Evolutionary conservation across 2,113 vertebrate genomes (phyloP).

Genomic region (Patagioenas fasciata): DNA sequence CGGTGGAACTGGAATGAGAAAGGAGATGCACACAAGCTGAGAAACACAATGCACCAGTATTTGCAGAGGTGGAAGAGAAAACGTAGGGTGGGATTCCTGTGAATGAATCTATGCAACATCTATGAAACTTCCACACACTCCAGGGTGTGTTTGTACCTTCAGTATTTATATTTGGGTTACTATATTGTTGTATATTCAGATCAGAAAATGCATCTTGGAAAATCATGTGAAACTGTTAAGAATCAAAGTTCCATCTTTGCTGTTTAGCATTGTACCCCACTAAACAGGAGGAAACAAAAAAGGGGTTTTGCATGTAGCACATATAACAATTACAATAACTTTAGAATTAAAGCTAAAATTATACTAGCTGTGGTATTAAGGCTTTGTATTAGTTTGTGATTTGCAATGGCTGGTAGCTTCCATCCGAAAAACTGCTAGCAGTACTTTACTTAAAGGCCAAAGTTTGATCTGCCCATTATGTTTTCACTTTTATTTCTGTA

Average conservation of each 20-base stretch:
- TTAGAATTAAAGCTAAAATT: neutral
- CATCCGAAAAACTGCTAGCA: neutral
- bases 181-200: neutral
- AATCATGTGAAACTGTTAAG: neutral
- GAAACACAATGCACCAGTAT: neutral
- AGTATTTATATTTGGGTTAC: neutral
- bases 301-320: neutral
- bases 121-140: neutral
- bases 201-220: neutral
- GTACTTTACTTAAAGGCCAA: neutral
- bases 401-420: neutral
- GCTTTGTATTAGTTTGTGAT: neutral
- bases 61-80: neutral
- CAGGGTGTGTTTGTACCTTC: neutral
- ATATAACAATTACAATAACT: neutral
- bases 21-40: neutral
- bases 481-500: neutral
- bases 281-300: neutral
- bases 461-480: neutral
- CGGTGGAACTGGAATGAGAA: neutral
- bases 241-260: neutral
- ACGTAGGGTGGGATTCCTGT: neutral
- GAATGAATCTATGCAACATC: neutral
- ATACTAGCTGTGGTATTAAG: neutral
- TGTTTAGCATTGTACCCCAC: neutral